Evolutionary conservation across 2,113 vertebrate genomes (phyloP), one percentile per base, ranked within the genome.

Genomic region (Lepidiolamprologus cunningtoni): DNA sequence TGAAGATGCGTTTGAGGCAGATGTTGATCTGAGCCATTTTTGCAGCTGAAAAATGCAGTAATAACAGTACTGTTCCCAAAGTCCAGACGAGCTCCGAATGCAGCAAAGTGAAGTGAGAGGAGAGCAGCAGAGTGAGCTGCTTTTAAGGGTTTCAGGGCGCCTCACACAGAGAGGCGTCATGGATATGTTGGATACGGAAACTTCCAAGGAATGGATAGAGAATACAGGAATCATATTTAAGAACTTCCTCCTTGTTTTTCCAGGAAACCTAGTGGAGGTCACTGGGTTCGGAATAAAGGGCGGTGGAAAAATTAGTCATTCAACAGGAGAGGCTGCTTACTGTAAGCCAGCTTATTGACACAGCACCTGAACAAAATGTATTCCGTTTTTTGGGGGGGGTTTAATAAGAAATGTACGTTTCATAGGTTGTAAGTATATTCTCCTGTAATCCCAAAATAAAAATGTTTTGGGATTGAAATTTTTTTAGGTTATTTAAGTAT

Each of bases 1-100:
- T 90, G 82, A 94, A 92, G 83, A 42, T 23, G 7, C 50, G 7
- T 8, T 92, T 94, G 42, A 95, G 85, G 81, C 91, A 89, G 4
- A 13, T 4, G 90, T 91, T 93, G 33, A 94, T 23, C n/a, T 66
- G 33, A 7, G 79, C 4, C 92, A 95, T 95, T 76, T 26, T 66
- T 47, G 19, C 33, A 17, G 12, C 6, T 21, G 5, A 45, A 17
- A 78, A 50, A 50, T 31, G 50, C 8, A 6, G 26, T 8, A 71
- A 45, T 8, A 23, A 61, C 26, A 31, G 57, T 17, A 61, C 57
- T 31, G 26, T 17, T 61, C 5, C 26, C 57, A 61, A 61, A 31
- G 55, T 31, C 55, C 55, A 31, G 26, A 31, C 1, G 14, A 58
- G 55, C 55, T 58, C 55, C 4, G 4, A 58, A 26, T 31, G 55